Base-by-base conservation (phyloP, 2,797 vertebrate genomes). In the Eptatretus atami region DNA sequence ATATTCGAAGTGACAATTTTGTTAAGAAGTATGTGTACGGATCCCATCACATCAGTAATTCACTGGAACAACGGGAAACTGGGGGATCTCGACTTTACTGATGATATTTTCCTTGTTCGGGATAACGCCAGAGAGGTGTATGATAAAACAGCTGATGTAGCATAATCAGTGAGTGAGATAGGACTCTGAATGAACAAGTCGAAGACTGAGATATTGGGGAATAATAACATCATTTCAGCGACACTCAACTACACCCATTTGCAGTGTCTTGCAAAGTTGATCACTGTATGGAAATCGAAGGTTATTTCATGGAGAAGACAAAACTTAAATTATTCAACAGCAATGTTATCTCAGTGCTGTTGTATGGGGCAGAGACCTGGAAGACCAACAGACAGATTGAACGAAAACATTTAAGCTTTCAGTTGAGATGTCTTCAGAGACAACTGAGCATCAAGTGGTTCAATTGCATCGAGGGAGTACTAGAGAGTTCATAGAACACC, bases 41-140 rank as follows among this genome's bases (percentile, higher is more conserved):
- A 25, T 24, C 1, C 9, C 3, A 3, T 1, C 11, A 14, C 11
- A 24, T 52, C 1, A 52, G n/a, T 11, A 15, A 1, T 1, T 19
- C 11, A 9, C 14, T 15, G 11, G n/a, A 44, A 11, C 19, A 1
- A 12, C 5, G 31, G 31, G 1, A 13, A 25, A 61, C 15, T 1
- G 12, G 24, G 53, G 53, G 11, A 54, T 61, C 53, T 12, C 14
- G 54, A 1, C 14, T 10, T 53, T 31, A 11, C 54, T 10, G 63
- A 25, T 31, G 53, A 52, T 1, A 12, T 52, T 15, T 1, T 14
- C 13, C 24, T 53, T 3, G 15, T 6, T 5, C 1, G 31, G 31
- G 31, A n/a, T 52, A 44, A 10, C 19, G 24, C 52, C 12, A 1
- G 14, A 1, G 53, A 31, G 12, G 63, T 6, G 12, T 53, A 19